Percentiles rank a stretch among this genome's conserved stretches.
phyloP scores from a whole-genome alignment of 2,797 vertebrate species.

The Pachyuromys duprasi region DNA sequence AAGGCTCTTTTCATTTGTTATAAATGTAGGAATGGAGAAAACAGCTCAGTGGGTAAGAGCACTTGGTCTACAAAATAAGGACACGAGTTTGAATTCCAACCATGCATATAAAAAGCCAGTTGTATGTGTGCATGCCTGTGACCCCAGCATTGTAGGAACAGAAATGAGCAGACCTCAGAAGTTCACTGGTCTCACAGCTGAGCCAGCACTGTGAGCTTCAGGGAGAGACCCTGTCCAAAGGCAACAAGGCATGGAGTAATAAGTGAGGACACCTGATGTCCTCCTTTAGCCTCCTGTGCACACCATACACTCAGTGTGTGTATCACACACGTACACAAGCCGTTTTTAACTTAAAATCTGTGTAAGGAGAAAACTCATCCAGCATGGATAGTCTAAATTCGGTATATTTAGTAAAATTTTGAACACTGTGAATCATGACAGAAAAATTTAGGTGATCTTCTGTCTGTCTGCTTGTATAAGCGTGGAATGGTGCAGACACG shows the following conservation, averaged over 20 bases:
- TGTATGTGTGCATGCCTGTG: neutral
- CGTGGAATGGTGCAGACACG: neutral
- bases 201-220: neutral
- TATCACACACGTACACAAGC: neutral
- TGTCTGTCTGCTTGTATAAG: neutral
- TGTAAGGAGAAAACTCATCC: neutral
- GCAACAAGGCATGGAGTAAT: neutral
- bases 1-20: neutral
- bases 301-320: neutral
- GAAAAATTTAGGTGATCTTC: neutral
- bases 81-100: neutral
- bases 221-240: neutral
- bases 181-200: too few relatives aligned
- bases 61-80: neutral
- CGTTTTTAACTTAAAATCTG: constrained; percentile 19
- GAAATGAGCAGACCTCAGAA: too few relatives aligned
- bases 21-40: neutral
- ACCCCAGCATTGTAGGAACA: neutral
- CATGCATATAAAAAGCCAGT: neutral
- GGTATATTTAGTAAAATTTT: constrained; percentile 25
- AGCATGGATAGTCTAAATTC: neutral
- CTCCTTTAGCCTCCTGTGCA: neutral
- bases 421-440: neutral
- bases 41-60: neutral
- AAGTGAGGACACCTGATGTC: neutral